These are phyloP conservation scores for Julus scanicus DNA, from an alignment of 2,888 invertebrate species.

Conservation along the genomic window DNA sequence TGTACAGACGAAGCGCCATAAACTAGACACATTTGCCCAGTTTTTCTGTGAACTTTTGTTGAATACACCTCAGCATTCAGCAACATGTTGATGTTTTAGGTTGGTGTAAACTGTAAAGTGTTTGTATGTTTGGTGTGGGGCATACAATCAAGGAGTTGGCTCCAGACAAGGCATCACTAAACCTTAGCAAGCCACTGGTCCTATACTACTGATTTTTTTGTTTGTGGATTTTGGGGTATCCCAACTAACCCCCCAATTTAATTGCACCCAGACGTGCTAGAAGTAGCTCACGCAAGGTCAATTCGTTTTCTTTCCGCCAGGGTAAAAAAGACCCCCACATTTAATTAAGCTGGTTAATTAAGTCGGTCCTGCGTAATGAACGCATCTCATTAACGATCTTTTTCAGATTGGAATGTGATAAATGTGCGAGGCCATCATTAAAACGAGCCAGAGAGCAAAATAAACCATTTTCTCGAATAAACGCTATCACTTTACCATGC, in stretches of 20 bases:
- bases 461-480: slow-evolving; percentile 12
- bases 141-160: too few relatives aligned
- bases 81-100: too few relatives aligned
- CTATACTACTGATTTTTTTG: too few relatives aligned
- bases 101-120: too few relatives aligned
- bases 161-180: too few relatives aligned
- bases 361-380: slow-evolving; percentile 17
- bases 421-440: neutral
- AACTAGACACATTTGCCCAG: too few relatives aligned
- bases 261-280: neutral
- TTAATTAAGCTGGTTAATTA: slow-evolving; percentile 27
- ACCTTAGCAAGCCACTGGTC: too few relatives aligned
- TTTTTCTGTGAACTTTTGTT: too few relatives aligned
- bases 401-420: slow-evolving; percentile 21
- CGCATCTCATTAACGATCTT: slow-evolving; percentile 33
- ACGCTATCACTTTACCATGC: neutral
- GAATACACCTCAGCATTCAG: too few relatives aligned
- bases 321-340: neutral
- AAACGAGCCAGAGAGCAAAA: neutral
- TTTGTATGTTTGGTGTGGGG: too few relatives aligned
- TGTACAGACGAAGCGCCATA: too few relatives aligned
- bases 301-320: neutral
- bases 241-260: neutral
- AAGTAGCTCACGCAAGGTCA: neutral
- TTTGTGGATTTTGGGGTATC: too few relatives aligned